Evolutionary conservation across 2,113 vertebrate genomes (phyloP).

Genomic region (Bambusicola thoracicus): DNA sequence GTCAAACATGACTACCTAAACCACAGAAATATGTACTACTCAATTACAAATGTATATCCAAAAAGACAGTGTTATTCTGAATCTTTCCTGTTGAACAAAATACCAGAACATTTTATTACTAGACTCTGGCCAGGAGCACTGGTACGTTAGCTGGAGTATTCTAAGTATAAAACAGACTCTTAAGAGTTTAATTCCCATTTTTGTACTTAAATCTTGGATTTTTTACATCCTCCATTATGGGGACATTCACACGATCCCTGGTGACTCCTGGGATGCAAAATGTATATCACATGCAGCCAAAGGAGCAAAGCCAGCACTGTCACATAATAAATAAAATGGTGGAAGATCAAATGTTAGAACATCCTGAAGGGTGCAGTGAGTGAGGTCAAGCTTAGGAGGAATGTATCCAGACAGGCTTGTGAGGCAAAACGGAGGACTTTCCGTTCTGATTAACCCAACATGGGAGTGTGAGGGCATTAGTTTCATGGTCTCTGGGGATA

Average conservation of each 20-base stretch:
- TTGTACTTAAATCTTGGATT: constrained; percentile 3
- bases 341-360: constrained; percentile 45
- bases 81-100: neutral
- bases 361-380: constrained; percentile 23
- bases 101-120: neutral
- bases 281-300: constrained; percentile 30
- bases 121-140: neutral
- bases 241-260: constrained; percentile 48
- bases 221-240: constrained; percentile 5
- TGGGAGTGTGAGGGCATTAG: neutral
- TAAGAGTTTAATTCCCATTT: constrained; percentile 25
- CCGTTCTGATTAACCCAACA: neutral
- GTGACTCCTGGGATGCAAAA: constrained; percentile 46
- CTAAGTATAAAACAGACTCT: neutral
- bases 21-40: neutral
- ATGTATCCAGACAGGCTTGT: neutral
- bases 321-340: constrained; percentile 59
- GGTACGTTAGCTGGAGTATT: neutral
- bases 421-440: constrained; percentile 10
- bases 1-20: constrained; percentile 40
- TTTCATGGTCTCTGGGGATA: neutral
- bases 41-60: neutral
- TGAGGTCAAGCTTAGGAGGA: neutral
- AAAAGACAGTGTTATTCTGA: neutral
- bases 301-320: constrained; percentile 40